phyloP scores from a whole-genome alignment of 2,888 invertebrate species.

The Dynastes hyllus region DNA sequence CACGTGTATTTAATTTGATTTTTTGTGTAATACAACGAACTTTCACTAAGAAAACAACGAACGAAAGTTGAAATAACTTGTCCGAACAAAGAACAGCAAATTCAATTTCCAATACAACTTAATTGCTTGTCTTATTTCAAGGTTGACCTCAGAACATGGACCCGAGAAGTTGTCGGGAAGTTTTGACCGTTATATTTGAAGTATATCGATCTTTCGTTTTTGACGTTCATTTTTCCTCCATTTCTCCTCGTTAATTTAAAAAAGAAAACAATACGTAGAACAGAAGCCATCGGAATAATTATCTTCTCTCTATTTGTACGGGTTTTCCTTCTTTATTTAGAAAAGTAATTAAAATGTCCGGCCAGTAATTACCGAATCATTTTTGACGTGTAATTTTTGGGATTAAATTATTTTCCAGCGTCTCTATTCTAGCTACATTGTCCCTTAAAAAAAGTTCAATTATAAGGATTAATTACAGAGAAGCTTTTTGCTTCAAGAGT shows the following conservation, averaged over 20 bases:
- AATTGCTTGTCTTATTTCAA: slow-evolving; percentile 46
- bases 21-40: slow-evolving; percentile 26
- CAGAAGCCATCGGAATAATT: not conserved
- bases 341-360: not conserved
- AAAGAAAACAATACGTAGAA: not conserved
- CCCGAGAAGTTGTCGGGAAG: slow-evolving; percentile 20
- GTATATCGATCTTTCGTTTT: slow-evolving; percentile 21
- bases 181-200: slow-evolving; percentile 37
- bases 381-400: not conserved
- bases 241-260: slow-evolving; percentile 10
- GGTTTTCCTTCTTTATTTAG: not conserved
- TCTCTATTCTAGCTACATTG: not conserved
- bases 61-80: slow-evolving; percentile 38
- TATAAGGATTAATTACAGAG: no score
- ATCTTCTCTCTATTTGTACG: not conserved
- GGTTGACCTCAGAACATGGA: slow-evolving; percentile 30
- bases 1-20: slow-evolving; percentile 23
- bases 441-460: no score
- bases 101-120: slow-evolving; percentile 43
- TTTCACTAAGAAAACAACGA: slow-evolving; percentile 22
- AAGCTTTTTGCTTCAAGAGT: no score
- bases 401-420: not conserved
- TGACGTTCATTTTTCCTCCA: not conserved
- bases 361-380: not conserved
- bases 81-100: slow-evolving; percentile 37